Evolutionary conservation across 2,888 invertebrate species (phyloP), one percentile per base, ranked within the genome.

Genomic region (Ochropleura leucogaster): DNA sequence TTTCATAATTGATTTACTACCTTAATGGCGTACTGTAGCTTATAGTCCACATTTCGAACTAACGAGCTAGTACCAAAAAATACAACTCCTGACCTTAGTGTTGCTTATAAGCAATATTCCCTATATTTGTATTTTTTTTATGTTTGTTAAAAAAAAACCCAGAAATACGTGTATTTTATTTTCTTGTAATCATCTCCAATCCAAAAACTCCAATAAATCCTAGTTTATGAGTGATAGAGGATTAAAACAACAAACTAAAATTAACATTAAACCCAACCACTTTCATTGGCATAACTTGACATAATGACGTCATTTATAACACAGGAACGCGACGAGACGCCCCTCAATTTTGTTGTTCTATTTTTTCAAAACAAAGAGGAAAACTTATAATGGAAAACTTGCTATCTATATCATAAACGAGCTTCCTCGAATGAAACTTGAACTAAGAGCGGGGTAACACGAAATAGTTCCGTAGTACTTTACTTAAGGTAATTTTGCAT

Each of bases 401-500:
- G 42, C 66, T 77, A 70, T 67, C 65, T 82, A 66, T 66, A 57
- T 62, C 77, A 65, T 82, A 77, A 77, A 66, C 77, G 77, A 76
- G 68, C 55, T 82, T 62, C 59, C 16, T 59, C 51, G 55, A 65
- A n/a, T n/a, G 53, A 64, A 75, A 82, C 68, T 66, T 49, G 10
- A 69, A 76, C 82, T 77, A 18, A 44, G 30, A n/a, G 68, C 66
- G 12, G 53, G 69, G 62, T 59, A 63, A 46, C 62, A 66, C 53
- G 77, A 77, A 82, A 82, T 79, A 79, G 79, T 82, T 79, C 8
- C 65, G 12, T 79, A 68, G 75, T 74, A 79, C 69, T 82, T 82
- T 57, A 77, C 69, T n/a, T 57, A 51, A 53, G 47, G 59, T 68
- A 68, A 80, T 78, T 72, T 80, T 77, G 40, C 51, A 66, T 69